phyloP scores from a whole-genome alignment of 2,888 invertebrate species.

The Cantharis lateralis region DNA sequence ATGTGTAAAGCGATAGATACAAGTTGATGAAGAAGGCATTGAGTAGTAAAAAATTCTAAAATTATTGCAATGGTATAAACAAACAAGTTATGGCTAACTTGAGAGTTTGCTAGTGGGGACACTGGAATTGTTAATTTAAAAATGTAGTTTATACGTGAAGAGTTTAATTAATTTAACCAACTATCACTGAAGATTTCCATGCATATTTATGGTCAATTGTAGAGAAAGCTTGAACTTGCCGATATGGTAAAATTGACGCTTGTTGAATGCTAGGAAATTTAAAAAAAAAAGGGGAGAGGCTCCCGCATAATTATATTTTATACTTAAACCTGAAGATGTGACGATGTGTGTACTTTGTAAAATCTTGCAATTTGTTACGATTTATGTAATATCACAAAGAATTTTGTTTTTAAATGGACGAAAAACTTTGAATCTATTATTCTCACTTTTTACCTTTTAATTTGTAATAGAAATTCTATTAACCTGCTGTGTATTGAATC shows the following conservation, averaged over 20 bases:
- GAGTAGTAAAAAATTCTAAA: conserved; percentile 11
- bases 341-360: too few relatives aligned
- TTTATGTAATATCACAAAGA: too few relatives aligned
- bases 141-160: conserved; percentile 3
- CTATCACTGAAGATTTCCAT: background rate
- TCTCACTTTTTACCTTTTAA: background rate
- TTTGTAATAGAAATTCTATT: background rate
- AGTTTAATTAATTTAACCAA: background rate
- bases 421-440: background rate
- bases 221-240: conserved; percentile 1
- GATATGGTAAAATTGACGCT: background rate
- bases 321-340: too few relatives aligned
- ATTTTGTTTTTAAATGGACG: background rate
- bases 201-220: background rate
- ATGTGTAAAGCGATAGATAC: conserved; percentile 8
- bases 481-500: conserved; percentile 10
- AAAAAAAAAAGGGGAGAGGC: too few relatives aligned
- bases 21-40: conserved; percentile 8
- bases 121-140: conserved; percentile 1
- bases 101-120: background rate
- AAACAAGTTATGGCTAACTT: background rate
- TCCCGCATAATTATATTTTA: too few relatives aligned
- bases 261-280: too few relatives aligned
- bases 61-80: conserved; percentile 6
- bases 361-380: too few relatives aligned